Conservation (phyloP, 2,888 invertebrate species). For the Matsumyia berberina region DNA sequence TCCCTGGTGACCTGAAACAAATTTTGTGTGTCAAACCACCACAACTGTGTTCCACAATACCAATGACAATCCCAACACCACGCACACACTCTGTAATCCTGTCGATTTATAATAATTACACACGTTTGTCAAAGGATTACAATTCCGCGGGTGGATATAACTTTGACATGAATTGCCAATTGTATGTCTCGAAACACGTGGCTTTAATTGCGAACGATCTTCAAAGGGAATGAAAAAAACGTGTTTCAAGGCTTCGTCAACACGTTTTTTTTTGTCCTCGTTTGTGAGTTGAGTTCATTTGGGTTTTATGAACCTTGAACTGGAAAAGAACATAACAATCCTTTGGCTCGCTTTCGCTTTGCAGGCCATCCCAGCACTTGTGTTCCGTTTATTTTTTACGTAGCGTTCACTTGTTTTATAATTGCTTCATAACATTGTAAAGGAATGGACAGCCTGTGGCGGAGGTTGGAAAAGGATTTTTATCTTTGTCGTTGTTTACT, state of each 20-base stretch:
- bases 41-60: not conserved
- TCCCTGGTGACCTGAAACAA: slow-evolving; percentile 36
- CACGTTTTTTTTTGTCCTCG: too few species aligned
- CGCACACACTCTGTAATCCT: slow-evolving; percentile 4
- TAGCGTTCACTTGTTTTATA: not conserved
- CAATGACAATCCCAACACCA: too few species aligned
- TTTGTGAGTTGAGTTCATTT: not conserved
- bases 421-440: not conserved
- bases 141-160: not conserved
- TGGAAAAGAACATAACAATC: not conserved
- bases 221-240: not conserved
- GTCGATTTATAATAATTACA: slow-evolving; percentile 29
- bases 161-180: slow-evolving; percentile 14
- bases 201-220: not conserved
- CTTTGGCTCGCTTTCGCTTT: not conserved
- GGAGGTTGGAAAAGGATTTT: not conserved
- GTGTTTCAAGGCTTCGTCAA: not conserved
- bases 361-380: not conserved
- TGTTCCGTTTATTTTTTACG: not conserved
- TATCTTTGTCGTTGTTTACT: not conserved
- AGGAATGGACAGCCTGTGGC: not conserved
- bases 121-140: slow-evolving; percentile 15
- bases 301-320: not conserved
- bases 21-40: slow-evolving; percentile 29
- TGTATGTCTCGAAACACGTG: slow-evolving; percentile 24